A percentile compares a stretch with the other conserved stretches of the same genome.
phyloP scores from a whole-genome alignment of 2,888 invertebrate species.

The Anodontia alba region DNA sequence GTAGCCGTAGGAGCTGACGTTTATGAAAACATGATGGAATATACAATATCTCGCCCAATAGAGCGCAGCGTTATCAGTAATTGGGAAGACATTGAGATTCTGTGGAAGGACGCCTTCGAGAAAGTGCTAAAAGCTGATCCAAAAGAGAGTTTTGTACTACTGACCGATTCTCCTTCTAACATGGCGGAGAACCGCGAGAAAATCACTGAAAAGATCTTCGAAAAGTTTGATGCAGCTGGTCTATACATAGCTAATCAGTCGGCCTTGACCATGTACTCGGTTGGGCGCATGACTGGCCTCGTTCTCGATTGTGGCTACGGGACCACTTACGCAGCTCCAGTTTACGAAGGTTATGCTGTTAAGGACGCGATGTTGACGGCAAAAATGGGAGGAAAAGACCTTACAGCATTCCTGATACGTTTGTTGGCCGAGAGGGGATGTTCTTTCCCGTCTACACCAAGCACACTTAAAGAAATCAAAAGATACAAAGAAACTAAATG shows the following conservation, averaged over 20 bases:
- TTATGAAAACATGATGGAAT: constrained; percentile 10
- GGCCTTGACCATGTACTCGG: constrained; percentile 1
- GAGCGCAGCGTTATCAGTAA: background rate
- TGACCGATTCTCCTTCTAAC: constrained; percentile 13
- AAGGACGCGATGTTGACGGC: background rate
- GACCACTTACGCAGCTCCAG: background rate
- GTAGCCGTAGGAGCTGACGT: background rate
- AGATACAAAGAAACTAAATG: constrained; percentile 6
- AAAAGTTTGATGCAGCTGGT: constrained; percentile 3
- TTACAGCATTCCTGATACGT: background rate
- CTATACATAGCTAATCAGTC: constrained; percentile 15
- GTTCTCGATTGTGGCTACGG: constrained; percentile 19
- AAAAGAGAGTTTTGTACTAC: background rate
- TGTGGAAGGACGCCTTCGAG: constrained; percentile 2
- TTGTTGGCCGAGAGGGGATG: background rate
- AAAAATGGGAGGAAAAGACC: constrained; percentile 11
- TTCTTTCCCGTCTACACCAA: background rate
- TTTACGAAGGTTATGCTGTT: constrained; percentile 18
- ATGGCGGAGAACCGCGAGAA: background rate
- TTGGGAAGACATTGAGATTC: background rate
- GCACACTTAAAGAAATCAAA: background rate
- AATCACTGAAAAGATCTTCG: constrained; percentile 7
- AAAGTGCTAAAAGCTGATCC: constrained; percentile 4
- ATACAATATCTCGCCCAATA: background rate
- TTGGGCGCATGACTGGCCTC: constrained; percentile 12